Evolutionary conservation across 2,888 invertebrate species (phyloP), one percentile per base, ranked within the genome.

Genomic region (Litoditis marina): DNA sequence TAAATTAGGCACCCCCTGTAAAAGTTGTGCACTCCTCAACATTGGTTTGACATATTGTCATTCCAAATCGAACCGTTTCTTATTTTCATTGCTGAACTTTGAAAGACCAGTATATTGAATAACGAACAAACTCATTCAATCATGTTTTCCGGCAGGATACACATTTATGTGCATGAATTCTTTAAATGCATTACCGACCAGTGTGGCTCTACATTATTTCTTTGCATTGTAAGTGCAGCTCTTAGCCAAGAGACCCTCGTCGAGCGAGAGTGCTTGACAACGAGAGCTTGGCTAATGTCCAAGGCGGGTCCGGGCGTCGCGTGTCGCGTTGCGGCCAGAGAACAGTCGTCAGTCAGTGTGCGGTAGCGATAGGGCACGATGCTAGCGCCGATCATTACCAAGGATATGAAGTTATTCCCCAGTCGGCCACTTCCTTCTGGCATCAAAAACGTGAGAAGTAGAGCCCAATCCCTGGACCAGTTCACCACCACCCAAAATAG

Each of bases 331-430:
- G 59, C 59, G 59, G 30, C 51, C 59, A 59, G n/a, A 39, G 13
- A 39, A 39, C n/a, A 22, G 50, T 50, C 25, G 50, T 50, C 55
- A 61, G 61, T 61, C 55, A 49, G 27, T 50, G 25, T 55, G 61
- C 54, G 49, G 61, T 61, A 49, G 61, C 39, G 39, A 55, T 59
- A 50, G 50, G 51, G 51, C 52, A 49, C 53, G 25, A 78, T 78
- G 78, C 52, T 78, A 30, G 77, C 78, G 34, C 78, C 78, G 13
- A 78, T 78, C 46, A 66, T 78, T 27, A 78, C 78, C 16, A 78
- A 78, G 60, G 78, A 78, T 53, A 78, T 78, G 78, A 60, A 66
- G 53, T 60, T 78, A 58, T 78, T 78, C 54, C 76, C 75, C 22
- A 66, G 64, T 25, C 69, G 72, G n/a, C 69, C 68, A 31, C 53